phyloP scores from a whole-genome alignment of 2,888 invertebrate genomes.

The Dicycla oo region DNA sequence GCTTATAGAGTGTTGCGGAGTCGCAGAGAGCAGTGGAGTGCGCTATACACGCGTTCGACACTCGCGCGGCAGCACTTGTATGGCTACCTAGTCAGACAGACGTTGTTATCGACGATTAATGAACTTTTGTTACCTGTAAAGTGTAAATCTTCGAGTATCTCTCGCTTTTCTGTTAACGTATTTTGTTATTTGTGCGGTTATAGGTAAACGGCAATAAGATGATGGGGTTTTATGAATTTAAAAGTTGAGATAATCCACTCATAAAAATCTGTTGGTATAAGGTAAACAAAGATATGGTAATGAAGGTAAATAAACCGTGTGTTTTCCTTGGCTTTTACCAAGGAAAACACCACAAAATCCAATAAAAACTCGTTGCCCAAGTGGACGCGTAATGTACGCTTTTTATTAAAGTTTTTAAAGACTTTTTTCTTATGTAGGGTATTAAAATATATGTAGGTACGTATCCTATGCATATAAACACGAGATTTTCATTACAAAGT shows the following conservation, averaged over 20 bases:
- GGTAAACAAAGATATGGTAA: slow-evolving; percentile 4
- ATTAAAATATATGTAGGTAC: slow-evolving; percentile 47
- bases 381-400: slow-evolving; percentile 46
- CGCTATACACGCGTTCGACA: slow-evolving; percentile 68
- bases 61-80: slow-evolving; percentile 49
- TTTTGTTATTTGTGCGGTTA: background rate
- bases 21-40: slow-evolving; percentile 65
- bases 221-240: background rate
- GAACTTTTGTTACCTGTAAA: slow-evolving; percentile 41
- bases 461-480: slow-evolving; percentile 42
- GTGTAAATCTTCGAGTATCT: slow-evolving; percentile 10
- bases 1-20: slow-evolving; percentile 75
- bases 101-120: slow-evolving; percentile 54
- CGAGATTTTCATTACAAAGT: slow-evolving; percentile 51
- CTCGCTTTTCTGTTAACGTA: background rate
- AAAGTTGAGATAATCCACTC: background rate
- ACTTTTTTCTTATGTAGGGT: slow-evolving; percentile 38
- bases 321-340: too few relatives aligned
- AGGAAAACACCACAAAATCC: slow-evolving; percentile 41
- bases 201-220: background rate
- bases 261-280: background rate
- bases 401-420: slow-evolving; percentile 62
- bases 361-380: slow-evolving; percentile 51
- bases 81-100: slow-evolving; percentile 41
- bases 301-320: slow-evolving; percentile 21